Conservation (phyloP, 2,888 invertebrate species). For the Tinea trinotella region DNA sequence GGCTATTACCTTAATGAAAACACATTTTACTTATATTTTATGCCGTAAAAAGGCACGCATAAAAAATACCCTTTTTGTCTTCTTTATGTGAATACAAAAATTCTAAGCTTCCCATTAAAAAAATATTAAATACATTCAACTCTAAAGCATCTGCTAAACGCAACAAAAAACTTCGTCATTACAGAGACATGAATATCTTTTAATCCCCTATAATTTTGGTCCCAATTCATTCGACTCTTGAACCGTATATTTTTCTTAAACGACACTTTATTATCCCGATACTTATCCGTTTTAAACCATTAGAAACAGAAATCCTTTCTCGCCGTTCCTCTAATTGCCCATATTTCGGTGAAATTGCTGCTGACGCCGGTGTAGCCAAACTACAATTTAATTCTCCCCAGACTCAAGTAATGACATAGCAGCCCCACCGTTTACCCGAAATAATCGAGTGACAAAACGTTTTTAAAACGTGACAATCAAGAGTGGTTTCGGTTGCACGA, state of each 20-base stretch:
- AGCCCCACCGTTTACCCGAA: constrained; percentile 51
- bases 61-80: neutral
- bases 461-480: constrained; percentile 53
- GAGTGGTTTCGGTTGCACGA: constrained; percentile 23
- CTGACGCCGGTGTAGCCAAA: constrained; percentile 41
- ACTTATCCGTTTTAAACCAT: constrained; percentile 63
- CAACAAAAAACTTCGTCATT: constrained; percentile 15
- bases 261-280: constrained; percentile 65
- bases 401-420: constrained; percentile 56
- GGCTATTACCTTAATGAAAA: constrained; percentile 27
- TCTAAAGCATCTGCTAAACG: constrained; percentile 12
- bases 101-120: neutral
- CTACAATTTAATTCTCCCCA: constrained; percentile 58
- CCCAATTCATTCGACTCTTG: constrained; percentile 27
- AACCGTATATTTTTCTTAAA: constrained; percentile 64
- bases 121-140: too few relatives aligned
- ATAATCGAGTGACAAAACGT: constrained; percentile 66
- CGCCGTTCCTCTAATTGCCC: constrained; percentile 37
- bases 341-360: constrained; percentile 51
- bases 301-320: constrained; percentile 47
- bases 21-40: constrained; percentile 27
- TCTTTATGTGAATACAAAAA: neutral
- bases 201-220: constrained; percentile 43
- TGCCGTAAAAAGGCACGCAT: constrained; percentile 25
- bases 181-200: constrained; percentile 23